Evolutionary conservation across 2,797 vertebrate genomes (phyloP).

Genomic region (Heliangelus exortis): DNA sequence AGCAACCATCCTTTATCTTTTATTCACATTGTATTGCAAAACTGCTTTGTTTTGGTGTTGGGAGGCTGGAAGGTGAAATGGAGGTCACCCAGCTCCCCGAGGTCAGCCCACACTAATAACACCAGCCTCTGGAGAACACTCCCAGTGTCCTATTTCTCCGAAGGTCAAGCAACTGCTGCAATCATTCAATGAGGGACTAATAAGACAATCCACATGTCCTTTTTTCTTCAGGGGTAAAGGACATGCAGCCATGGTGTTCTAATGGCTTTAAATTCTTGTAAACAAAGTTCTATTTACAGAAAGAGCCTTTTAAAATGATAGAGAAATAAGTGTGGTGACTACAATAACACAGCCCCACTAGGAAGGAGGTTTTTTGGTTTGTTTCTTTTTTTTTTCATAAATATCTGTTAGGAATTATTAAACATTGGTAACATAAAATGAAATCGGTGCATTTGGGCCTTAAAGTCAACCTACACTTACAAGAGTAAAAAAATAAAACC

Average conservation of each 20-base stretch:
- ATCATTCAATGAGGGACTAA: slow-evolving; percentile 48
- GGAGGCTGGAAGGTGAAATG: slow-evolving; percentile 42
- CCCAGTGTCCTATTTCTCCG: slow-evolving; percentile 7
- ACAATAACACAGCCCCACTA: background rate
- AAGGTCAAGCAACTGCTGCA: slow-evolving; percentile 49
- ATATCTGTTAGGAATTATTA: background rate
- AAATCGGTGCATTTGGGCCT: background rate
- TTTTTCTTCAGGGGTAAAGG: background rate
- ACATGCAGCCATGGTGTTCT: background rate
- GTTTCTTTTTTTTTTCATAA: background rate
- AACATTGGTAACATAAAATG: background rate
- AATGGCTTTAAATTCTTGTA: background rate
- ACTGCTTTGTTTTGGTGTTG: slow-evolving; percentile 17
- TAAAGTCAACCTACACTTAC: background rate
- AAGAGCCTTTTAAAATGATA: background rate
- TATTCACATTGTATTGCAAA: background rate
- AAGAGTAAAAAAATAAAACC: background rate
- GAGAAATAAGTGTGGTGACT: background rate
- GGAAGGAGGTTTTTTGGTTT: background rate
- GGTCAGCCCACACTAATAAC: slow-evolving; percentile 46
- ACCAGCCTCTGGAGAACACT: slow-evolving; percentile 14
- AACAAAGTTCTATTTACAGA: background rate
- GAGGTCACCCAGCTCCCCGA: slow-evolving; percentile 28
- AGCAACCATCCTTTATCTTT: background rate
- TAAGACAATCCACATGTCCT: slow-evolving; percentile 20